phyloP scores from a whole-genome alignment of 1,140 invertebrate genomes.

The Ceratosolen solmsi region DNA sequence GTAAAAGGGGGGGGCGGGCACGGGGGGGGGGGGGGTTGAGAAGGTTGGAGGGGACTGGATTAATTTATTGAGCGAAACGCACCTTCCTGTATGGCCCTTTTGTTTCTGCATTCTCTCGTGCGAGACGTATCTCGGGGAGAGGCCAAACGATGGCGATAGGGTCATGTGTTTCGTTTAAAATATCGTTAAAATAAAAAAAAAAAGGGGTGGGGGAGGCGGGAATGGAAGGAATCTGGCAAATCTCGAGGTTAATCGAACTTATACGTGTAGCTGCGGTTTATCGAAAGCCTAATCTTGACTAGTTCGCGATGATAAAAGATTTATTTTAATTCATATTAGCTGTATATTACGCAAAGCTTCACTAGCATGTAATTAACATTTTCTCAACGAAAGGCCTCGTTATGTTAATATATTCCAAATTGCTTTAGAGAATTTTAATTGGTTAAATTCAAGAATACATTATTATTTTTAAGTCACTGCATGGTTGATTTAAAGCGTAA shows the following conservation, averaged over 20 bases:
- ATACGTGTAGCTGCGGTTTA: background rate
- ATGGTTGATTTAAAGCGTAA: too few relatives aligned
- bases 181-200: background rate
- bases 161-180: constrained; percentile 1
- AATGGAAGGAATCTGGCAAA: background rate
- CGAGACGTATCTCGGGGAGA: constrained; percentile 13
- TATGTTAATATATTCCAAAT: too few relatives aligned
- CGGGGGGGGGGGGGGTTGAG: too few relatives aligned
- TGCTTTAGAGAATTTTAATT: too few relatives aligned
- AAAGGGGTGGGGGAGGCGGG: too few relatives aligned
- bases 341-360: background rate
- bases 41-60: constrained; percentile 57
- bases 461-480: too few relatives aligned
- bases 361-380: background rate
- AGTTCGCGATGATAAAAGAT: background rate
- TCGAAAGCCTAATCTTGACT: too few relatives aligned
- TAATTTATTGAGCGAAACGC: constrained; percentile 63
- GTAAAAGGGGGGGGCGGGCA: too few relatives aligned
- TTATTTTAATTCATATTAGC: background rate
- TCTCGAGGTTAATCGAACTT: constrained; percentile 1
- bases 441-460: too few relatives aligned
- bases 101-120: constrained; percentile 30
- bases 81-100: constrained; percentile 41
- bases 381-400: too few relatives aligned
- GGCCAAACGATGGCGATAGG: background rate